These are phyloP conservation scores for Tinea trinotella DNA, from an alignment of 2,888 invertebrate genomes.

Conservation along the genomic window DNA sequence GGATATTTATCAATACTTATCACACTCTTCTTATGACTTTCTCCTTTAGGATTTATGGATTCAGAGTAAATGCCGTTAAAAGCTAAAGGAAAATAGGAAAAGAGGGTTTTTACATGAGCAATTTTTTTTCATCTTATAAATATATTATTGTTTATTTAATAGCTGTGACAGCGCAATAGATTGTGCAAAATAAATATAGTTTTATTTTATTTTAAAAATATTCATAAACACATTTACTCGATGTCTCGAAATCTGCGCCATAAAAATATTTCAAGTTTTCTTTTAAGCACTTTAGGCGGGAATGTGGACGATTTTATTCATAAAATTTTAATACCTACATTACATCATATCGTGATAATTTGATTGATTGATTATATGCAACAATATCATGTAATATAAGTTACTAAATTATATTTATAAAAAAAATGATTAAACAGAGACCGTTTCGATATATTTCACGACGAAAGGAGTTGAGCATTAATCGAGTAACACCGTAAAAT, in stretches of 20 bases:
- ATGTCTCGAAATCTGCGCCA: conserved; percentile 56
- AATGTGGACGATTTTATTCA: conserved; percentile 1
- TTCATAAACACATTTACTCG: conserved; percentile 66
- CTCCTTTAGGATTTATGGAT: too few relatives aligned
- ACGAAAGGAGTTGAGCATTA: not conserved
- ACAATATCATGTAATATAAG: conserved; percentile 1
- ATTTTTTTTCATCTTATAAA: conserved; percentile 30
- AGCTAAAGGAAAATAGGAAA: conserved; percentile 35
- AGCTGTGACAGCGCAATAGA: conserved; percentile 44
- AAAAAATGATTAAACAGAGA: not conserved
- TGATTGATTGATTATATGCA: not conserved
- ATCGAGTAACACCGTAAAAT: not conserved
- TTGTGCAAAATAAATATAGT: conserved; percentile 40
- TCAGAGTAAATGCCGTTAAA: conserved; percentile 38
- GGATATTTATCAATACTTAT: too few relatives aligned
- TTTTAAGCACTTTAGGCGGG: conserved; percentile 4
- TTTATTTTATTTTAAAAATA: conserved; percentile 35
- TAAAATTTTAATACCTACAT: not conserved
- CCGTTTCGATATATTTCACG: not conserved
- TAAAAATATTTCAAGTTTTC: conserved; percentile 43
- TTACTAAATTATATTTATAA: not conserved
- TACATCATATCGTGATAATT: not conserved
- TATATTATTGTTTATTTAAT: conserved; percentile 54
- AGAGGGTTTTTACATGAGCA: conserved; percentile 63
- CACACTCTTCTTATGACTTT: too few relatives aligned